Evolutionary conservation across 2,888 invertebrate species (phyloP).

Genomic region (Flexamia atlantica): DNA sequence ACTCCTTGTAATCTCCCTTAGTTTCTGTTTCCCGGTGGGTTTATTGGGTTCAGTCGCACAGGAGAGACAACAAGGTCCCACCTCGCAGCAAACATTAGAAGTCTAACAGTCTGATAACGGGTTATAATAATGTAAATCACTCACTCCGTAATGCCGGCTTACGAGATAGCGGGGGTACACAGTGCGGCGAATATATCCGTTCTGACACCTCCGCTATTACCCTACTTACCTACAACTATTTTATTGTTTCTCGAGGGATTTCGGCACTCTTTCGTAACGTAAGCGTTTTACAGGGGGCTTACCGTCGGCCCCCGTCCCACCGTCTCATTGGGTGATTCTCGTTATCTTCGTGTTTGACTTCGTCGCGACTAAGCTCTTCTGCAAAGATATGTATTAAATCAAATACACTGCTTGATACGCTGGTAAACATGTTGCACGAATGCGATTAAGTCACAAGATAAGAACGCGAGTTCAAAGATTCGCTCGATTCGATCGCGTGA

Average conservation of each 20-base stretch:
- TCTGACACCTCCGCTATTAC: slow-evolving; percentile 37
- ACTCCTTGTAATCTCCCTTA: no score
- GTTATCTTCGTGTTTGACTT: slow-evolving; percentile 50
- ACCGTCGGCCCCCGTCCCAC: not conserved
- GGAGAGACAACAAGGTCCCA: slow-evolving; percentile 13
- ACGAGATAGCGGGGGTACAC: slow-evolving; percentile 40
- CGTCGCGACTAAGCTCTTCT: slow-evolving; percentile 15
- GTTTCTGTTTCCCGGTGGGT: not conserved
- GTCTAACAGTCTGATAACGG: slow-evolving; percentile 46
- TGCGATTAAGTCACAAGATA: slow-evolving; percentile 11
- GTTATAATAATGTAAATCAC: slow-evolving; percentile 52
- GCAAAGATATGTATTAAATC: slow-evolving; percentile 41
- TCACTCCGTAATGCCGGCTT: slow-evolving; percentile 46
- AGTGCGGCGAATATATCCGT: slow-evolving; percentile 44
- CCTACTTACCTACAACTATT: slow-evolving; percentile 58
- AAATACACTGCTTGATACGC: slow-evolving; percentile 9
- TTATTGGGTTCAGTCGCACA: not conserved
- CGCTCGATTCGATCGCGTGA: not conserved
- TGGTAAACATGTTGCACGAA: not conserved
- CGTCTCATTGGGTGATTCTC: slow-evolving; percentile 19
- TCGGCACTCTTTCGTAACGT: slow-evolving; percentile 54
- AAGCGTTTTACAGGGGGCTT: slow-evolving; percentile 51
- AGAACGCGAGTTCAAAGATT: not conserved
- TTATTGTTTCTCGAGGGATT: slow-evolving; percentile 57
- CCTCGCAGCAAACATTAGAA: slow-evolving; percentile 46